A percentile compares a stretch with the other conserved stretches of the same genome.
Evolutionary conservation across 1,140 invertebrate species (phyloP).

Genomic region (Rhynchophorus ferrugineus): DNA sequence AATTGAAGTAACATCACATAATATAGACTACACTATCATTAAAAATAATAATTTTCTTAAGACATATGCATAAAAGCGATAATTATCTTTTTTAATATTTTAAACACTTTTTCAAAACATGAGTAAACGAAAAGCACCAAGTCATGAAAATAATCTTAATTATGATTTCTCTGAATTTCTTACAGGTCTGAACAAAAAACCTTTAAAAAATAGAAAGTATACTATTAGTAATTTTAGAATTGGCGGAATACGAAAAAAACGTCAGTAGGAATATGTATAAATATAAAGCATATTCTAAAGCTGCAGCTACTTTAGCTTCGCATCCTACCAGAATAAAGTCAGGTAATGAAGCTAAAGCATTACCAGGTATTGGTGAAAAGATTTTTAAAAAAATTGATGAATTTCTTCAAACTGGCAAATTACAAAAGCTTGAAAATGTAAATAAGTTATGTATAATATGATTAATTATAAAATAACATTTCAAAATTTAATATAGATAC

Average conservation of each 20-base stretch:
- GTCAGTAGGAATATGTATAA: slow-evolving; percentile 46
- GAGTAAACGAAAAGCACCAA: slow-evolving; percentile 55
- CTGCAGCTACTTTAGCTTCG: slow-evolving; percentile 56
- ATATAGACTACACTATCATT: no score
- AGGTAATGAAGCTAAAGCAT: slow-evolving; percentile 64
- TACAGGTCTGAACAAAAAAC: slow-evolving; percentile 16
- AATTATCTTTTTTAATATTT: no score
- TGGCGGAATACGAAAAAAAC: slow-evolving; percentile 35
- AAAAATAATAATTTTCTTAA: no score
- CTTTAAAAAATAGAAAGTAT: slow-evolving; percentile 1
- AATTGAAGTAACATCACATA: no score
- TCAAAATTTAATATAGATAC: slow-evolving; percentile 58
- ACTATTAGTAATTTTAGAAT: slow-evolving; percentile 27
- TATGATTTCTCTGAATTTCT: slow-evolving; percentile 50
- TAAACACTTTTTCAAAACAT: no score
- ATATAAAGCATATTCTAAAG: slow-evolving; percentile 73
- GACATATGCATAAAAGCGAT: no score
- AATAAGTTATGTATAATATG: slow-evolving; percentile 3
- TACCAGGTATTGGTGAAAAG: slow-evolving; percentile 71
- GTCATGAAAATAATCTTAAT: slow-evolving; percentile 48
- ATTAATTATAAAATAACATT: no score
- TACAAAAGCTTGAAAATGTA: slow-evolving; percentile 69
- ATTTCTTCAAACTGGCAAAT: slow-evolving; percentile 67
- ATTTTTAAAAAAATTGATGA: slow-evolving; percentile 79
- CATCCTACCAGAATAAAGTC: slow-evolving; percentile 55